phyloP scores from a whole-genome alignment of 2,888 invertebrate genomes.

The Ditula angustiorana region DNA sequence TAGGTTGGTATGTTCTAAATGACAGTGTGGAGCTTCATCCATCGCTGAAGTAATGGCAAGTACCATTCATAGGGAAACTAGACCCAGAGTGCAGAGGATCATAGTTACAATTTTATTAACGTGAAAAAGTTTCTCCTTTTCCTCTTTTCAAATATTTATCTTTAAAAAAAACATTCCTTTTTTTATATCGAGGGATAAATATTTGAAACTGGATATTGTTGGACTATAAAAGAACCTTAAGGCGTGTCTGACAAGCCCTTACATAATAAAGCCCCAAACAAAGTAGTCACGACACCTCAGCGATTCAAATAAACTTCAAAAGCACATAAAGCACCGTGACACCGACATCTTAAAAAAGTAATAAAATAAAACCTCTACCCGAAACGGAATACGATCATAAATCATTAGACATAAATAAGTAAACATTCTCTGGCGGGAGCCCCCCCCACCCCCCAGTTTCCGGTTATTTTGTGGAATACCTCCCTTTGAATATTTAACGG shows the following conservation, averaged over 20 bases:
- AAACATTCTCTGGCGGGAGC: slow-evolving; percentile 14
- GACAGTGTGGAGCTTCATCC: too few species aligned
- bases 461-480: slow-evolving; percentile 30
- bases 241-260: background rate
- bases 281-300: background rate
- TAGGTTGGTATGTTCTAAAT: too few species aligned
- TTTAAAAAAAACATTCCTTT: too few species aligned
- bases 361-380: slow-evolving; percentile 30
- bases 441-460: background rate
- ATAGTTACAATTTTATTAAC: too few species aligned
- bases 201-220: too few species aligned
- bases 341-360: slow-evolving; percentile 25
- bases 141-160: too few species aligned
- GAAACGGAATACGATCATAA: slow-evolving; percentile 28
- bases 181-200: too few species aligned
- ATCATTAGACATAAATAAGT: slow-evolving; percentile 36
- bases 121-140: too few species aligned
- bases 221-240: too few species aligned
- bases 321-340: slow-evolving; percentile 14
- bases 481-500: slow-evolving; percentile 35
- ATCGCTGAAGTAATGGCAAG: too few species aligned
- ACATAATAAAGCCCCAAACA: background rate
- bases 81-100: too few species aligned
- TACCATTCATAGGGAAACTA: too few species aligned
- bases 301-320: slow-evolving; percentile 1